Evolutionary conservation across 2,113 vertebrate genomes (phyloP), one percentile per base, ranked within the genome.

Genomic region (Corythoichthys intestinalis): DNA sequence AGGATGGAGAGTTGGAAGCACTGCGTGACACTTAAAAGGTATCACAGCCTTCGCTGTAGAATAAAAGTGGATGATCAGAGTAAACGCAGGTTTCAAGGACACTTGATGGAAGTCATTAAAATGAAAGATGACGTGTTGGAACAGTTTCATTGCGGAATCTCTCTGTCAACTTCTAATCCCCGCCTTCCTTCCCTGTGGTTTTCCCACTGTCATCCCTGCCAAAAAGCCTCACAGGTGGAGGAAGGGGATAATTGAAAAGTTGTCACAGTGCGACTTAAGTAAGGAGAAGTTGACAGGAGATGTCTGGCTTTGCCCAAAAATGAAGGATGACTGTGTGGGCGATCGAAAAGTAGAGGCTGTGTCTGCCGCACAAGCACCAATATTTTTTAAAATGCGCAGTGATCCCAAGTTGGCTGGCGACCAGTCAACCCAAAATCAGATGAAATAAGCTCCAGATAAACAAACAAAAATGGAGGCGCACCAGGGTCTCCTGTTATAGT

Each of bases 121-220:
- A 87, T 90, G 89, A 90, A 83, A 87, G 78, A 90, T 84, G 83
- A 88, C 82, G 88, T 69, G 74, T 76, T 85, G 86, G 87, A 88
- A 86, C 83, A 20, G 75, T 85, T 75, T 86, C 81, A 80, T 85
- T 87, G 87, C 87, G 63, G 82, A 85, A 78, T 85, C 76, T 78
- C 81, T 85, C 71, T 68, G 78, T 78, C 76, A 83, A 86, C 78
- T 81, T 80, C 73, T 67, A 72, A 63, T 75, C 72, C 70, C 47
- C 47, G 56, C 15, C 3, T 28, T 38, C 49, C 20, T 52, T 10
- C 17, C n/a, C 14, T 20, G 10, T 4, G 65, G 37, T 58, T 62
- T 68, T 56, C 17, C 67, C 41, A 44, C 34, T 68, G 82, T 87
- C 78, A 82, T 85, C 82, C 83, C 87, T 83, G 85, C 85, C 79